Base-by-base conservation (phyloP, 2,797 vertebrate species). In the Sandelia bainsii region DNA sequence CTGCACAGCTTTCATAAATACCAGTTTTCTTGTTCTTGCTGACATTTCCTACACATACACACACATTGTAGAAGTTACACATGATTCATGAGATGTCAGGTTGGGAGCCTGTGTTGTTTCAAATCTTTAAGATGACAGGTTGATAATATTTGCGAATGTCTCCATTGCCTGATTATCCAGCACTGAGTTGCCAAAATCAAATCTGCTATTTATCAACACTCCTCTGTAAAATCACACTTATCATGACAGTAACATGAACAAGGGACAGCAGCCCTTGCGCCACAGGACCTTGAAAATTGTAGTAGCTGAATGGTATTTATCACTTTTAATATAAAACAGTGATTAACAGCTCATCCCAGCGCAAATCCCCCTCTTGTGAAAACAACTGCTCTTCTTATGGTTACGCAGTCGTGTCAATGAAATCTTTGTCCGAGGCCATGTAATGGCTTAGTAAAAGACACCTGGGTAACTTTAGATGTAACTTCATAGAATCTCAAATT, bases 151-250 rank as follows among this genome's bases (percentile, higher is more conserved):
- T 51, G 11, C 32, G 60, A 77, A 44, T 20, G 17, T 56, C 22
- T 66, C 66, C 27, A 39, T 5, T 25, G 46, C 29, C 17, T 20
- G 32, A 19, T 70, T 51, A 52, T 59, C 23, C 32, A 52, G n/a
- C 51, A 62, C 23, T 64, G 25, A 80, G 27, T 25, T 40, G 71
- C 42, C 42, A 60, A 62, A 80, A 83, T 80, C 46, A 68, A 80
- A 72, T 84, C 60, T 64, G 50, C 10, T 54, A 69, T 79, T 85
- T 75, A 75, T 42, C 29, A 59, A 39, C 54, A 56, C 45, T 70
- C 7, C 10, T 68, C 46, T 34, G 34, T 8, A 16, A 19, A 5
- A 44, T 19, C 4, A 19, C 13, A 14, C 11, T 40, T 4, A 17
- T 19, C 17, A 7, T 11, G 8, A 46, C n/a, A n/a, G 17, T 7